Evolutionary conservation across 2,113 vertebrate species (phyloP).

Genomic region (Oncorhynchus masou): DNA sequence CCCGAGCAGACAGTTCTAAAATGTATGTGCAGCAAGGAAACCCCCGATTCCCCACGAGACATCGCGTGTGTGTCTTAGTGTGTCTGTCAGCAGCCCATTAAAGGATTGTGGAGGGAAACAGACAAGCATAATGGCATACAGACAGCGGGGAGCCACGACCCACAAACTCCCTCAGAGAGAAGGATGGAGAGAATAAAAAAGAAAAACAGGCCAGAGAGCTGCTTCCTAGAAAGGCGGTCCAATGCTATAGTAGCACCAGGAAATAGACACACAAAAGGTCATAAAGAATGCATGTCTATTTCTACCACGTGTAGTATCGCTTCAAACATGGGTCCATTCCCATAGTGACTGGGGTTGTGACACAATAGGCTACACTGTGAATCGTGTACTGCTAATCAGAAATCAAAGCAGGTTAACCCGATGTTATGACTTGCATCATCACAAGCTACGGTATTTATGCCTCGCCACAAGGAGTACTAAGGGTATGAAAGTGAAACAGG

Average conservation of each 20-base stretch:
- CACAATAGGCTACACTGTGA: constrained; percentile 9
- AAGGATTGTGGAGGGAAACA: constrained; percentile 3
- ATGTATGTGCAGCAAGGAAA: too few relatives aligned
- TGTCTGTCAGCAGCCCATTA: not conserved
- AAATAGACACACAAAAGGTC: not conserved
- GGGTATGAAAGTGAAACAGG: constrained; percentile 5
- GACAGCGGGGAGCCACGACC: constrained; percentile 8
- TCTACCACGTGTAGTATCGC: not conserved
- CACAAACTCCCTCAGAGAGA: not conserved
- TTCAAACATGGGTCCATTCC: not conserved
- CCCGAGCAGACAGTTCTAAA: not conserved
- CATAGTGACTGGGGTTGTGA: not conserved
- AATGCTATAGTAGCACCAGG: not conserved
- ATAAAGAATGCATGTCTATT: not conserved
- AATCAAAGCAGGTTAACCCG: not conserved
- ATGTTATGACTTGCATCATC: not conserved
- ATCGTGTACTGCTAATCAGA: constrained; percentile 7
- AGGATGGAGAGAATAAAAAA: not conserved
- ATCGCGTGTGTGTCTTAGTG: not conserved
- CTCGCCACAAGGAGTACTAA: too few relatives aligned
- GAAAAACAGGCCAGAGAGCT: not conserved
- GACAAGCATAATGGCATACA: not conserved
- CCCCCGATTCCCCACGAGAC: too few relatives aligned
- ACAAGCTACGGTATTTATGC: not conserved
- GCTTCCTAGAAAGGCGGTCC: not conserved